Base-by-base conservation (phyloP, 1,140 invertebrate genomes). In the Bombus sibiricus region DNA sequence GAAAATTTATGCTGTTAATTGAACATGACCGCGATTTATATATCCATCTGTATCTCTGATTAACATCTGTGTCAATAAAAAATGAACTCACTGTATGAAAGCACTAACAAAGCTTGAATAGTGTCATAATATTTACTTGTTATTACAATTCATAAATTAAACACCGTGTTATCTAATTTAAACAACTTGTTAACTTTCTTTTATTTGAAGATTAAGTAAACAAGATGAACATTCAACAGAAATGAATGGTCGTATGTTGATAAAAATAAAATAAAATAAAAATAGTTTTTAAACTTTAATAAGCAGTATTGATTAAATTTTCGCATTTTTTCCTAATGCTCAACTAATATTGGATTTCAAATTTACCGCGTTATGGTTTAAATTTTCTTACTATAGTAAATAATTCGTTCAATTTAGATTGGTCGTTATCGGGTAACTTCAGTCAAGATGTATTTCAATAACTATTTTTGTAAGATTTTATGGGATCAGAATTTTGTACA, bases 61-160 rank as follows among this genome's bases (percentile, higher is more conserved):
- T 57, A 57, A 37, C 84, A 85, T 66, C 62, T 85, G 84, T 81
- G 15, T 69, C 47, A 85, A 85, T 75, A 68, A 57, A 73, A 64
- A 34, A 8, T 28, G 15, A 73, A 66, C 1, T 34, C 34, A 28
- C 22, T 34, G 15, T 18, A 28, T 1, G 25, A 13, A 47, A 72
- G 6, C 18, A 25, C n/a, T 18, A 25, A 73, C 2, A 32, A 22
- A 47, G 18, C 62, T 72, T 80, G 53, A n/a, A 72, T 72, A 72
- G 8, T 15, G 5, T n/a, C n/a, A 73, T 47, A 68, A 74, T 66
- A 74, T 85, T 74, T 85, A 47, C 18, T 75, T 47, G 62, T 68
- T 74, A 74, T 64, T 75, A 9, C 37, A 39, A 43, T 57, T 6
- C 2, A n/a, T 22, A 32, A 73, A 68, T 74, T 74, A 41, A 43